Evolutionary conservation across 2,797 vertebrate species (phyloP).

Genomic region (Balearica regulorum): DNA sequence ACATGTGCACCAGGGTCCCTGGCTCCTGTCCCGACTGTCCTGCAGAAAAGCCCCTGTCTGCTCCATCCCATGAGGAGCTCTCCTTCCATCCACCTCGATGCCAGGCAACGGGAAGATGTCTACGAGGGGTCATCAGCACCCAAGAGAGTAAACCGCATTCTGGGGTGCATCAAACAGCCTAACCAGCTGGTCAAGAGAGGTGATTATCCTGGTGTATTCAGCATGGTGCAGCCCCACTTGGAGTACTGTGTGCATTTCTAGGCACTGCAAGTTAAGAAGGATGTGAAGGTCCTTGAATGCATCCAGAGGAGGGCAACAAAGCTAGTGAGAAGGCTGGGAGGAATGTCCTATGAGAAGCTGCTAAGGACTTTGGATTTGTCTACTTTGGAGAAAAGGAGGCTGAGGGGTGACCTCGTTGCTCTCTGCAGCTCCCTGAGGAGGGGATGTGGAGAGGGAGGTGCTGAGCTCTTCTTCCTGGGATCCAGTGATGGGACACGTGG

Average conservation of each 20-base stretch:
- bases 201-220: neutral
- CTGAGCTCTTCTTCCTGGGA: neutral
- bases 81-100: neutral
- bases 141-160: neutral
- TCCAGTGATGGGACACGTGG: neutral
- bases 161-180: neutral
- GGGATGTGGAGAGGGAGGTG: neutral
- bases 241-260: neutral
- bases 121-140: accelerated
- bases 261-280: neutral
- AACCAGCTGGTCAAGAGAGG: neutral
- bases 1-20: accelerated
- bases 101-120: neutral
- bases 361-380: neutral
- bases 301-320: neutral
- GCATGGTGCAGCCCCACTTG: neutral
- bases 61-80: neutral
- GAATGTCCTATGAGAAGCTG: neutral
- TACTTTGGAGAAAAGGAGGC: neutral
- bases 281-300: neutral
- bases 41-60: neutral
- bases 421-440: neutral
- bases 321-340: neutral
- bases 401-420: neutral
- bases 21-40: neutral